Evolutionary conservation across 2,797 vertebrate species (phyloP).

Genomic region (Vultur gryphus): DNA sequence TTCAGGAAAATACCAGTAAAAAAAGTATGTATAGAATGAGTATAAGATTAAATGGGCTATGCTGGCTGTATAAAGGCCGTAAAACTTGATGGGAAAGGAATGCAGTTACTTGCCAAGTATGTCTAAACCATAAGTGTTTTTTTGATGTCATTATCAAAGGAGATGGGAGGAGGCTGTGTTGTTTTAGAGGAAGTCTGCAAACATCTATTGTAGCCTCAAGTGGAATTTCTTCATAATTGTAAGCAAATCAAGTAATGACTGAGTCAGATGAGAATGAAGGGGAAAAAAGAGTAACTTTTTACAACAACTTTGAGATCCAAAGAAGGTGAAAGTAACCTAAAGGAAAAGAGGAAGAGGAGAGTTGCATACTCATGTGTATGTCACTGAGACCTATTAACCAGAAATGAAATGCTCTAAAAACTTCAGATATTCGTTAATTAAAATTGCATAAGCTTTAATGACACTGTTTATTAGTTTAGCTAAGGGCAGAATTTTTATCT

Average conservation of each 20-base stretch:
- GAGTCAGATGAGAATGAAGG: neutral
- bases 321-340: neutral
- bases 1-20: constrained; percentile 68
- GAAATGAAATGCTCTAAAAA: constrained; percentile 38
- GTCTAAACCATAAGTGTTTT: constrained; percentile 42
- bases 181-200: constrained; percentile 32
- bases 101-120: constrained; percentile 59
- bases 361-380: neutral
- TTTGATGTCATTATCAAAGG: constrained; percentile 47
- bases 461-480: constrained; percentile 62
- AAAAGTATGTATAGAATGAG: constrained; percentile 67
- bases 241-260: neutral
- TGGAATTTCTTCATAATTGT: constrained; percentile 20
- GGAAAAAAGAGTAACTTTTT: neutral
- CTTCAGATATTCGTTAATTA: constrained; percentile 50
- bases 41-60: constrained; percentile 70
- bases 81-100: constrained; percentile 75
- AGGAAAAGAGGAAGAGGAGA: neutral
- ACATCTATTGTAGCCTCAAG: neutral
- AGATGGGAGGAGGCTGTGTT: constrained; percentile 24
- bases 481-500: constrained; percentile 59
- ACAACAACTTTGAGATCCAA: neutral
- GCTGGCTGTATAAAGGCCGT: constrained; percentile 68
- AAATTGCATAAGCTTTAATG: constrained; percentile 58
- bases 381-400: neutral